Evolutionary conservation across 37 sponge, comb jelly and placozoan genomes (phyloP).

Genomic region (Dysidea cf. avara): DNA sequence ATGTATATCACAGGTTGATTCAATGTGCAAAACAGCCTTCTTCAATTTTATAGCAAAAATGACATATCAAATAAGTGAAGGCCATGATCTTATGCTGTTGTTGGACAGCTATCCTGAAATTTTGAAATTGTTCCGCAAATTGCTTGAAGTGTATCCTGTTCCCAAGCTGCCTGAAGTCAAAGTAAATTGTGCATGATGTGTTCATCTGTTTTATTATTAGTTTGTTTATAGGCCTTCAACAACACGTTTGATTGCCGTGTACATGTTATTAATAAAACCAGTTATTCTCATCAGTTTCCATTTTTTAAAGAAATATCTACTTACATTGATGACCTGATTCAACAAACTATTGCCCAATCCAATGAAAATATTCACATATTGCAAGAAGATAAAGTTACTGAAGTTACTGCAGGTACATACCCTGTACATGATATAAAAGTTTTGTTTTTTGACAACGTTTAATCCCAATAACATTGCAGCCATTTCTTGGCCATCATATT

Average conservation of each 20-base stretch:
- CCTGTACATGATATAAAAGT: not conserved
- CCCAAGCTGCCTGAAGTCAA: conserved; percentile 61
- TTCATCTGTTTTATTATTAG: not conserved
- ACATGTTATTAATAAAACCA: conserved; percentile 14
- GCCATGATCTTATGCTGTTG: conserved; percentile 64
- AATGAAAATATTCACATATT: conserved; percentile 42
- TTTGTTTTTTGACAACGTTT: not conserved
- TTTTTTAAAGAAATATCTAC: conserved; percentile 36
- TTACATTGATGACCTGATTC: conserved; percentile 30
- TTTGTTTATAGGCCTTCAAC: too few relatives aligned
- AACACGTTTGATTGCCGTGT: conserved; percentile 26
- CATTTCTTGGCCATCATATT: not conserved
- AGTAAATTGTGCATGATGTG: not conserved
- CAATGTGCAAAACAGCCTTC: conserved; percentile 70
- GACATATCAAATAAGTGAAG: conserved; percentile 70
- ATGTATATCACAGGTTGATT: conserved; percentile 12
- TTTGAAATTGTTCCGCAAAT: conserved; percentile 43
- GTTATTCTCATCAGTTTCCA: conserved; percentile 37
- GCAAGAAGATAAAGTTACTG: not conserved
- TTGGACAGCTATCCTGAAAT: conserved; percentile 33
- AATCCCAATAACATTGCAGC: too few relatives aligned
- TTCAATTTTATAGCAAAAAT: conserved; percentile 78
- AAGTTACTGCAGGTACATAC: too few relatives aligned
- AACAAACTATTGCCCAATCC: conserved; percentile 46
- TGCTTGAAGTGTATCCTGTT: conserved; percentile 38